Percentiles rank a stretch among this genome's conserved stretches.
Evolutionary conservation across 92 coral and sea anemone genomes (phyloP).

Genomic region (Porites rus): DNA sequence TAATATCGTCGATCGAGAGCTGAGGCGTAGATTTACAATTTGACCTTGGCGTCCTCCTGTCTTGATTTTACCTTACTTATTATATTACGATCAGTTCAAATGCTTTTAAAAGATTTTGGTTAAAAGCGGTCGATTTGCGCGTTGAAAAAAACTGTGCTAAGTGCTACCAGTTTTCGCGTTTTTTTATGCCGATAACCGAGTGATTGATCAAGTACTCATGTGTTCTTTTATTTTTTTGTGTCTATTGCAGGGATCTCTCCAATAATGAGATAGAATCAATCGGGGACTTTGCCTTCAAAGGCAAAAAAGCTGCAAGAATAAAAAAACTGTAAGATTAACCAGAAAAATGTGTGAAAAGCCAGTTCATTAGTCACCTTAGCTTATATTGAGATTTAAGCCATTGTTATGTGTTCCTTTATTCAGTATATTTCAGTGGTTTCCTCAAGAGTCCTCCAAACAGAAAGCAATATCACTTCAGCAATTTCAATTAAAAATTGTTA

Average conservation of each 20-base stretch:
- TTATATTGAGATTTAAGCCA: too few species aligned
- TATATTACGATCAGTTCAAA: not conserved
- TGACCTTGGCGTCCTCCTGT: not conserved
- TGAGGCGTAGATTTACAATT: too few species aligned
- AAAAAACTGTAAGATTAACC: conserved; percentile 82
- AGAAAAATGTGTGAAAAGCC: not conserved
- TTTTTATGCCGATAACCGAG: not conserved
- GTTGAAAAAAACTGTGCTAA: too few species aligned
- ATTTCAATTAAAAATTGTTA: not conserved
- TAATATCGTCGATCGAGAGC: not conserved
- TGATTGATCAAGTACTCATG: not conserved
- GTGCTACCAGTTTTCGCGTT: not conserved
- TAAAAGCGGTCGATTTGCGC: not conserved
- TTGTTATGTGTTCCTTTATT: too few species aligned
- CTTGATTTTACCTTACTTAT: too few species aligned
- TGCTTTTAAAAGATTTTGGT: not conserved
- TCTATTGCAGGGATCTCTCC: conserved; percentile 68
- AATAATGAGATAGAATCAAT: conserved; percentile 71
- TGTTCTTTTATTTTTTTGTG: conserved; percentile 17
- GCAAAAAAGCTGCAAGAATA: conserved; percentile 51
- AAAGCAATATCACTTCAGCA: conserved; percentile 10
- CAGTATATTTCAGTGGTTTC: conserved; percentile 10
- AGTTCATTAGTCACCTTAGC: too few species aligned
- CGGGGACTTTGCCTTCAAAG: conserved; percentile 71
- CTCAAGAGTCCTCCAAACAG: not conserved